phyloP scores from a whole-genome alignment of 2,888 invertebrate species.

The Pandemis corylana region DNA sequence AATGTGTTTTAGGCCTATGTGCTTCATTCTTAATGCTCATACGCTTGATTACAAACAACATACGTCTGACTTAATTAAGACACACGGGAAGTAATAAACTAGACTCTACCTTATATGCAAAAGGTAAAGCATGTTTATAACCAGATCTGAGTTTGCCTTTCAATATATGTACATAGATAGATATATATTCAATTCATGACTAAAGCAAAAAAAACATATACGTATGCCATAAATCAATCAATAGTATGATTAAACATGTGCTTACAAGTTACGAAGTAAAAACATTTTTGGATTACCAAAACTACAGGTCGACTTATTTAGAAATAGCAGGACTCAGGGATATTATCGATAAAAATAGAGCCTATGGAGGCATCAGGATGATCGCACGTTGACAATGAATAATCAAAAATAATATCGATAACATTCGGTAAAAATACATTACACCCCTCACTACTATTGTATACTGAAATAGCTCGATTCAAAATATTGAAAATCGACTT shows the following conservation, averaged over 20 bases:
- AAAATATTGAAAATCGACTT: no score
- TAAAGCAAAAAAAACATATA: neutral
- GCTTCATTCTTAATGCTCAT: neutral
- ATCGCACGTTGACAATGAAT: no score
- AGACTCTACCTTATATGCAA: conserved; percentile 28
- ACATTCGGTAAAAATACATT: neutral
- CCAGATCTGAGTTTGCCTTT: neutral
- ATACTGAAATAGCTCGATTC: neutral
- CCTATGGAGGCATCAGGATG: no score
- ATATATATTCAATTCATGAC: neutral
- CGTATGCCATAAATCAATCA: no score
- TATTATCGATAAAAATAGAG: no score
- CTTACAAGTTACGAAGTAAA: no score
- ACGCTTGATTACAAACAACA: neutral
- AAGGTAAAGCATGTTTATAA: conserved; percentile 15
- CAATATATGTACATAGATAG: neutral
- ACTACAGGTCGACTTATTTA: no score
- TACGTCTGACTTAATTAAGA: neutral
- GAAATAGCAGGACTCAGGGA: no score
- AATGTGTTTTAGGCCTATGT: neutral
- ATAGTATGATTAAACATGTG: no score
- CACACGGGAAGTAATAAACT: conserved; percentile 27
- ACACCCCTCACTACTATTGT: neutral
- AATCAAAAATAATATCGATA: conserved; percentile 1
- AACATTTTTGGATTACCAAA: no score